A percentile compares a stretch with the other conserved stretches of the same genome.
Evolutionary conservation across 2,888 invertebrate species (phyloP).

Genomic region (Coronaproctus castanopsis): DNA sequence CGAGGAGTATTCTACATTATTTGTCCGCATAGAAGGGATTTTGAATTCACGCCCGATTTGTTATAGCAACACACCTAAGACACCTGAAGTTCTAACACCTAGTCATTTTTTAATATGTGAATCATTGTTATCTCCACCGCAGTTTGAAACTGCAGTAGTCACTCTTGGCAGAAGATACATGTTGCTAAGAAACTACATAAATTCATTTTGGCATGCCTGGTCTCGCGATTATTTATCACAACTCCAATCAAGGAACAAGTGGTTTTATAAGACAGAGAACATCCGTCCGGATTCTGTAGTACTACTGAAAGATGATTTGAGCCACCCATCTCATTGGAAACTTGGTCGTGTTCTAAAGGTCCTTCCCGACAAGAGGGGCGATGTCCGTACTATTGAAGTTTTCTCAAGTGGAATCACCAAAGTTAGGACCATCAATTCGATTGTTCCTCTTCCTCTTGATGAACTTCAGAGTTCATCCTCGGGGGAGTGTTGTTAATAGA

Average conservation of each 20-base stretch:
- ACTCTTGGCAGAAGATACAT: neutral
- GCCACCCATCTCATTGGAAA: neutral
- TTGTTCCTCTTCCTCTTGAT: too few relatives aligned
- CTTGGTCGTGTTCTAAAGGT: neutral
- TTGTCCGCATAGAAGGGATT: conserved; percentile 1
- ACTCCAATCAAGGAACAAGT: conserved; percentile 1
- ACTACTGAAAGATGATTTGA: neutral
- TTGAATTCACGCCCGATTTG: conserved; percentile 4
- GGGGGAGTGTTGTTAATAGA: too few relatives aligned
- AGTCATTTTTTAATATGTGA: conserved; percentile 3
- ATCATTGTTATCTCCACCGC: neutral
- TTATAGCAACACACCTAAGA: neutral
- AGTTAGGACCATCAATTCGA: too few relatives aligned
- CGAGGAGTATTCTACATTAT: neutral
- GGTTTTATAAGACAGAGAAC: neutral
- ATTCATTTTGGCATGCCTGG: conserved; percentile 6
- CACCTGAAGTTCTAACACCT: conserved; percentile 3
- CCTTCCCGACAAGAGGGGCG: neutral
- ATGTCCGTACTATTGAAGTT: neutral
- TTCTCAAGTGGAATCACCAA: too few relatives aligned
- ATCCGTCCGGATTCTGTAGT: neutral
- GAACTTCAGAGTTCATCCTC: too few relatives aligned
- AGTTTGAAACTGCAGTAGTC: neutral
- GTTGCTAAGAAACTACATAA: neutral
- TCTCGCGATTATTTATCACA: conserved; percentile 1